A percentile compares a stretch with the other conserved stretches of the same genome.
phyloP scores from a whole-genome alignment of 2,888 invertebrate genomes.

The Clanis bilineata region DNA sequence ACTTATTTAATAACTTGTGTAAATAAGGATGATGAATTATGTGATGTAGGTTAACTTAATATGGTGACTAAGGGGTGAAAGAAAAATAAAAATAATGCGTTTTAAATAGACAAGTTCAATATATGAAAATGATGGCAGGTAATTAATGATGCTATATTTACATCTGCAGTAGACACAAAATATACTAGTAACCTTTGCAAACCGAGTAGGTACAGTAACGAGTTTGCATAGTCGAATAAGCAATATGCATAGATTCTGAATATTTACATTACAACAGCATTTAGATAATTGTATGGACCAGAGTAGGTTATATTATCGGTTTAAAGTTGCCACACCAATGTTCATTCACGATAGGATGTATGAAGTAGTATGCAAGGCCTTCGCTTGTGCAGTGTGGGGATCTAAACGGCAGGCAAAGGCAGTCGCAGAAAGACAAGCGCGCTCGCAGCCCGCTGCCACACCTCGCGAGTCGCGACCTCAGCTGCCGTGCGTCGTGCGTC shows the following conservation, averaged over 20 bases:
- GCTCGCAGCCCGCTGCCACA: slow-evolving; percentile 57
- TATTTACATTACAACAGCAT: not conserved
- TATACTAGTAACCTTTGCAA: not conserved
- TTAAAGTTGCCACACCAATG: slow-evolving; percentile 35
- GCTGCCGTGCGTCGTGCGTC: slow-evolving; percentile 40
- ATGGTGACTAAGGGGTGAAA: too few species aligned
- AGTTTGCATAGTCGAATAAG: not conserved
- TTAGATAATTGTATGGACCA: not conserved
- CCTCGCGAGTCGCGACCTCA: slow-evolving; percentile 34
- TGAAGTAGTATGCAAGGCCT: slow-evolving; percentile 63
- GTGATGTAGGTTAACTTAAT: too few species aligned
- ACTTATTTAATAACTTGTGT: too few species aligned
- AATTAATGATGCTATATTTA: too few species aligned
- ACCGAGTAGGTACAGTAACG: not conserved
- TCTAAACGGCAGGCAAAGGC: slow-evolving; percentile 37
- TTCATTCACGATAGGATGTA: slow-evolving; percentile 52
- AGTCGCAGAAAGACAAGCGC: slow-evolving; percentile 66
- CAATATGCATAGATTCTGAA: not conserved
- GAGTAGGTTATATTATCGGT: slow-evolving; percentile 19
- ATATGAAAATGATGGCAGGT: too few species aligned
- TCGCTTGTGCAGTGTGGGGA: slow-evolving; percentile 47
- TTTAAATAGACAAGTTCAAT: too few species aligned
- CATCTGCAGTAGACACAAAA: too few species aligned
- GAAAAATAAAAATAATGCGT: too few species aligned
- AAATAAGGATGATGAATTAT: too few species aligned